Percentiles rank a stretch among this genome's conserved stretches.
Evolutionary conservation across 2,113 vertebrate genomes (phyloP).

Genomic region (Hypocryptadius cinnamomeus): DNA sequence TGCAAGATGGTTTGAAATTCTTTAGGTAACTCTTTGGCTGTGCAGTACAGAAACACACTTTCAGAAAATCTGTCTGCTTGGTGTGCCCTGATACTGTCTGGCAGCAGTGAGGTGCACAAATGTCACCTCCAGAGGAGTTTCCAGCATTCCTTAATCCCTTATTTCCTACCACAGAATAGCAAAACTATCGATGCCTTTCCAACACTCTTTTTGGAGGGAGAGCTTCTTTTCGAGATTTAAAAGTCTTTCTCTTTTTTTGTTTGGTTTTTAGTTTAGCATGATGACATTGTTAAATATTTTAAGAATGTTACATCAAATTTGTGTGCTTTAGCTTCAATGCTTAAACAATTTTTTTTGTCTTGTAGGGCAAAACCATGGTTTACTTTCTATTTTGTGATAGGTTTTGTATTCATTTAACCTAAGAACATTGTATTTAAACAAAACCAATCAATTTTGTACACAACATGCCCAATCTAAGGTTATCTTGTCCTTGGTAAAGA

Average conservation of each 20-base stretch:
- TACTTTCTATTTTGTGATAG: background rate
- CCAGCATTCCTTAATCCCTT: background rate
- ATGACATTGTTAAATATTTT: background rate
- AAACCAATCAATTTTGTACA: background rate
- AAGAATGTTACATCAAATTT: background rate
- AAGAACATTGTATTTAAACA: background rate
- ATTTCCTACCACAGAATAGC: background rate
- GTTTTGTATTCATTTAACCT: background rate
- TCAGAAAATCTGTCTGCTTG: background rate
- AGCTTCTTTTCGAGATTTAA: background rate
- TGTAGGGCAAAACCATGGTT: background rate
- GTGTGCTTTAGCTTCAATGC: background rate
- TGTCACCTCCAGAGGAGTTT: background rate
- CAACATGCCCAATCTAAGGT: background rate
- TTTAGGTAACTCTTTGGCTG: background rate
- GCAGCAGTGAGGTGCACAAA: background rate
- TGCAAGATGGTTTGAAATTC: background rate
- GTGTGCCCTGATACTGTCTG: background rate
- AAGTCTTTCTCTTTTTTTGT: background rate
- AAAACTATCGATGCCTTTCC: background rate
- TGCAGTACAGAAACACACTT: background rate
- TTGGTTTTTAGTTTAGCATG: background rate
- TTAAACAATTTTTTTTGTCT: background rate
- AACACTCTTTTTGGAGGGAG: background rate
- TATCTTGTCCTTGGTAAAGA: constrained; percentile 8